phyloP scores from a whole-genome alignment of 2,113 vertebrate genomes.

The Apodemus speciosus region DNA sequence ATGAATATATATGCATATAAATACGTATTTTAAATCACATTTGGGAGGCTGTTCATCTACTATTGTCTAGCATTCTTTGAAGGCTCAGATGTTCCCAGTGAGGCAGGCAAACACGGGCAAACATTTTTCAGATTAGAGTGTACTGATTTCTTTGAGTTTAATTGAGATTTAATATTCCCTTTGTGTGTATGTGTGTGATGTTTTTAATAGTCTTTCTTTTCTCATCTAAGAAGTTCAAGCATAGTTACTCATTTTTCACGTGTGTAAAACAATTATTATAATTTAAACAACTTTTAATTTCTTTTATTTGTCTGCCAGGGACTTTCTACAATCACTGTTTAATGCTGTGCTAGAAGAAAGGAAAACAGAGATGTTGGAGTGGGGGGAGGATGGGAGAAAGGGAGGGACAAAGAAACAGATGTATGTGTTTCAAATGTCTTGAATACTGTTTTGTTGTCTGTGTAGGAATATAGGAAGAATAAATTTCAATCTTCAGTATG shows the following conservation, averaged over 20 bases:
- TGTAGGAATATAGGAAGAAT: neutral
- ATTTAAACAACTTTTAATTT: constrained; percentile 20
- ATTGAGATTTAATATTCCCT: constrained; percentile 69
- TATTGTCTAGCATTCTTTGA: constrained; percentile 74
- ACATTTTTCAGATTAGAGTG: constrained; percentile 71
- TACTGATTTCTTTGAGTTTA: constrained; percentile 58
- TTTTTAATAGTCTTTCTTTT: constrained; percentile 56
- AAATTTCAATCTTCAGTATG: neutral
- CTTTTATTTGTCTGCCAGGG: constrained; percentile 23
- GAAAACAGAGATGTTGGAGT: neutral
- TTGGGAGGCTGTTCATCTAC: constrained; percentile 43
- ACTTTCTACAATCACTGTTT: neutral
- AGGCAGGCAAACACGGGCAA: constrained; percentile 47
- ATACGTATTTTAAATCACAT: constrained; percentile 53
- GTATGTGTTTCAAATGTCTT: neutral
- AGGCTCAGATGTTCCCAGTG: constrained; percentile 75
- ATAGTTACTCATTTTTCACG: constrained; percentile 61
- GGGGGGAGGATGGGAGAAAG: neutral
- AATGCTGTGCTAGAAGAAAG: constrained; percentile 26
- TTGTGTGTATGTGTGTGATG: neutral
- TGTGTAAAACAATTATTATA: rapidly evolving
- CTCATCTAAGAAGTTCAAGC: constrained; percentile 59
- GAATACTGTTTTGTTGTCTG: neutral
- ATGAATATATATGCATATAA: constrained; percentile 6
- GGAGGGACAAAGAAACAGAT: neutral